Evolutionary conservation across 2,113 vertebrate genomes (phyloP).

Genomic region (Choloepus hoffmanni): DNA sequence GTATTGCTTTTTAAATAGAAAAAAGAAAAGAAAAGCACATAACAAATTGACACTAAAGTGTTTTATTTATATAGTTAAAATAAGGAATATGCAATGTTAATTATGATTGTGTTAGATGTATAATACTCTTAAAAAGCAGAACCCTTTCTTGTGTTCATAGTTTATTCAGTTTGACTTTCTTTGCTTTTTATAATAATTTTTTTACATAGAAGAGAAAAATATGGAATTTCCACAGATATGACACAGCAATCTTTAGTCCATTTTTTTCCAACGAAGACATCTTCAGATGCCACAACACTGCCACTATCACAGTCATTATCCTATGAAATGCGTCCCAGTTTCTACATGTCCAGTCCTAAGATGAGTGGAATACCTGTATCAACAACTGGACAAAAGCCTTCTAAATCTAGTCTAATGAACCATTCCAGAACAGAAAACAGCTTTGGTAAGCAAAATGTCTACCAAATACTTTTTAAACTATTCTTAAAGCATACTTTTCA

Average conservation of each 20-base stretch:
- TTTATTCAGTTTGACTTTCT: slow-evolving; percentile 13
- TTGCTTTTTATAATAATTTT: neutral
- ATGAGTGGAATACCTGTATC: neutral
- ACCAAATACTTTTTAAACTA: neutral
- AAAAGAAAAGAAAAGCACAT: neutral
- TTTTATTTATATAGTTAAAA: neutral
- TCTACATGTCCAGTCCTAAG: neutral
- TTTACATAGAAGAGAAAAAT: slow-evolving; percentile 47
- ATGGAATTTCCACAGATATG: accelerated
- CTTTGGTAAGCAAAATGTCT: slow-evolving; percentile 24
- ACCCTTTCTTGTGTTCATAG: neutral
- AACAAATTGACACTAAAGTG: neutral
- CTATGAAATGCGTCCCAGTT: neutral
- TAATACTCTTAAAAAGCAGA: neutral
- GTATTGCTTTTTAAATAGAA: slow-evolving; percentile 38
- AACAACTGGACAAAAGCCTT: neutral
- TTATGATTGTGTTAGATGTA: neutral
- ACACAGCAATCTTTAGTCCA: neutral
- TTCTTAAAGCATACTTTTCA: neutral
- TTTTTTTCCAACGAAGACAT: neutral
- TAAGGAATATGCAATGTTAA: neutral
- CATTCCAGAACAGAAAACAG: neutral
- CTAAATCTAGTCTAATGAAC: neutral
- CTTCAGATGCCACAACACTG: neutral
- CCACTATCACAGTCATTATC: neutral